Percentiles rank a stretch among this genome's conserved stretches.
These are phyloP conservation scores for Smittia sp. DNA, from an alignment of 2,888 invertebrate genomes.

Conservation along the genomic window DNA sequence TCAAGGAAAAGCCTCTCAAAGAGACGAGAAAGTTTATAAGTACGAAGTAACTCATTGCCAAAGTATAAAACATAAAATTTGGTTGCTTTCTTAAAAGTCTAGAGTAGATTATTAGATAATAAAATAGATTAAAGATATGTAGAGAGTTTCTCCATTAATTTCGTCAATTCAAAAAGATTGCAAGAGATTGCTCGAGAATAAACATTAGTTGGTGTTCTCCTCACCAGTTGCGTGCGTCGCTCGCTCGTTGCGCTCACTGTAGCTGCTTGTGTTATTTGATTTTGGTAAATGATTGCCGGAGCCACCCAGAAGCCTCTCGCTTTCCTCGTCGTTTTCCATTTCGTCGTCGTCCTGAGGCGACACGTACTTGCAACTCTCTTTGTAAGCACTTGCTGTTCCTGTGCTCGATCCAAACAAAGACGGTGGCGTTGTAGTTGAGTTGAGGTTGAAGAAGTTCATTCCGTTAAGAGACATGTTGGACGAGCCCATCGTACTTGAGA, in stretches of 20 bases:
- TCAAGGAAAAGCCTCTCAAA: background rate
- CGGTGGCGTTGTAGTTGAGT: constrained; percentile 15
- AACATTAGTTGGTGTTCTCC: constrained; percentile 27
- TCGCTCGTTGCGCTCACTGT: constrained; percentile 1
- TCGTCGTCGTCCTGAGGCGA: constrained; percentile 26
- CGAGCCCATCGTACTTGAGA: constrained; percentile 24
- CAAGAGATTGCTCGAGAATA: background rate
- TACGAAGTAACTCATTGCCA: background rate
- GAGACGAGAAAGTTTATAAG: background rate
- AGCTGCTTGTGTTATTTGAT: constrained; percentile 12
- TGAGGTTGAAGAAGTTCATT: constrained; percentile 37
- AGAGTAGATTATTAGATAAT: constrained; percentile 5
- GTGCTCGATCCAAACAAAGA: constrained; percentile 24
- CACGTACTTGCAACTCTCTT: constrained; percentile 32
- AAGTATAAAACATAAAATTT: background rate
- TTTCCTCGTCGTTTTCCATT: constrained; percentile 22
- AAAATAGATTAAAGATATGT: constrained; percentile 26
- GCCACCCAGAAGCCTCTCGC: constrained; percentile 3
- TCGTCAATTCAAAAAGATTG: background rate
- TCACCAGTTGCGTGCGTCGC: constrained; percentile 27
- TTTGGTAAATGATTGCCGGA: constrained; percentile 2
- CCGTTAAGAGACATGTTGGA: constrained; percentile 30
- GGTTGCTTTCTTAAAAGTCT: background rate
- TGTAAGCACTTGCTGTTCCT: constrained; percentile 10
- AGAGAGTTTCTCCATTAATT: background rate